Evolutionary conservation across 92 coral and sea anemone species (phyloP), one percentile per base, ranked within the genome.

Genomic region (Anthopleura xanthogrammica): DNA sequence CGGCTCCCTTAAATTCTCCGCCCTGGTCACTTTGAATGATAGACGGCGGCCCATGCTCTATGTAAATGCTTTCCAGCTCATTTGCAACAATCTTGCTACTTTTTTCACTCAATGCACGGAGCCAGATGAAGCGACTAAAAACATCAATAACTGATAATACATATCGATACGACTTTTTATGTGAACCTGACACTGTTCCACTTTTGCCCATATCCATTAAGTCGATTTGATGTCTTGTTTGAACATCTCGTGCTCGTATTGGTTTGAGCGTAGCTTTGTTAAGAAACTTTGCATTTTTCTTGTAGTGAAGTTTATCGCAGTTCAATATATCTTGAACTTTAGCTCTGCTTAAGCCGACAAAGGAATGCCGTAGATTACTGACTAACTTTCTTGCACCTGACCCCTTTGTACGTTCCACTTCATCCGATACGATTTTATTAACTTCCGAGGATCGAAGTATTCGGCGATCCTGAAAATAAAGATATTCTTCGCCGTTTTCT

Each of bases 221-320:
- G 36, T 84, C 81, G 23, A 84, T 46, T 3, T 84, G 87, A 41
- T 84, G 87, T 48, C 87, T 41, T 7, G 39, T 77, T 14, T 84
- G 87, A 3, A 84, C 87, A 7, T 84, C 87, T 16, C 77, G 54
- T 1, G 87, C 87, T 9, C 62, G 43, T 12, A 84, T 83, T 66
- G 87, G 87, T 23, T 84, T 77, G 40, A 84, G 72, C 39, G 78
- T 65, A 2, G 82, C 87, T 36, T 64, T 84, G 19, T 84, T 84
- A n/a, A 42, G 58, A 19, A 76, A 77, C 52, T 68, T 84, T 43
- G 77, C 78, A 54, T 84, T 64, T 52, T 76, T 42, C 24, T 77
- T 77, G 62, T 60, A 77, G 77, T 83, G 87, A 23, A 12, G 16
- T 36, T 64, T 84, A 24, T 84, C 87, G 3, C 17, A n/a, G 76